Conservation (phyloP, 2,888 invertebrate species). For the Eulithis testata region DNA sequence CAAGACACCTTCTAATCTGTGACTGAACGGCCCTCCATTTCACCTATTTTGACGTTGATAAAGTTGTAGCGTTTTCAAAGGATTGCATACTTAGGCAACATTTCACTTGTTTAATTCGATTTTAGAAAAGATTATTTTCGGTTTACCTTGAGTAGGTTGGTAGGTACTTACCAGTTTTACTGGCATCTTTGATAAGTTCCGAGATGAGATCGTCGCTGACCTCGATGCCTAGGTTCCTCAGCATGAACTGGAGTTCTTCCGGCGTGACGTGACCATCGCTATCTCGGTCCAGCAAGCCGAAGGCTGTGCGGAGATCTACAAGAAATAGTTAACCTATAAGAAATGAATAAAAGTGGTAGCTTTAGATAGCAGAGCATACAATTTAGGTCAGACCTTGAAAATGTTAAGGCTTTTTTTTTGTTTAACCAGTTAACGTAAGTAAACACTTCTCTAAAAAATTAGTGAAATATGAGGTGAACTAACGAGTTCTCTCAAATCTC, state of each 20-base stretch:
- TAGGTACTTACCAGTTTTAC: conserved; percentile 86
- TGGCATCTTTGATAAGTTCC: conserved; percentile 90
- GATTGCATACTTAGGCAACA: no score
- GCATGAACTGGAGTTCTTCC: conserved; percentile 91
- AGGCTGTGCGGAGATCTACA: conserved; percentile 91
- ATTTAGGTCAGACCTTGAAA: neutral
- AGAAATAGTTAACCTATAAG: conserved; percentile 37
- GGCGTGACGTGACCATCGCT: conserved; percentile 91
- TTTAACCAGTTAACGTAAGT: neutral
- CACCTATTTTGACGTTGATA: no score
- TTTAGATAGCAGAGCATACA: neutral
- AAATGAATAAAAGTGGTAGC: neutral
- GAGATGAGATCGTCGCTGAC: conserved; percentile 89
- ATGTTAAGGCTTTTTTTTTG: neutral
- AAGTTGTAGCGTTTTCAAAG: no score
- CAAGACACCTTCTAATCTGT: no score
- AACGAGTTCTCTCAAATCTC: no score
- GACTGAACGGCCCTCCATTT: no score
- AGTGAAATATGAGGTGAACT: no score
- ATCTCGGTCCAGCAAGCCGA: conserved; percentile 90
- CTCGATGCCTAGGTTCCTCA: conserved; percentile 90
- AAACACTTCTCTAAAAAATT: no score
- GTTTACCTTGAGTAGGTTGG: neutral
- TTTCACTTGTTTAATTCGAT: no score
- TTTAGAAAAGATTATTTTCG: no score